Base-by-base conservation (phyloP, 1,140 invertebrate species). In the Saccostrea cuccullata region DNA sequence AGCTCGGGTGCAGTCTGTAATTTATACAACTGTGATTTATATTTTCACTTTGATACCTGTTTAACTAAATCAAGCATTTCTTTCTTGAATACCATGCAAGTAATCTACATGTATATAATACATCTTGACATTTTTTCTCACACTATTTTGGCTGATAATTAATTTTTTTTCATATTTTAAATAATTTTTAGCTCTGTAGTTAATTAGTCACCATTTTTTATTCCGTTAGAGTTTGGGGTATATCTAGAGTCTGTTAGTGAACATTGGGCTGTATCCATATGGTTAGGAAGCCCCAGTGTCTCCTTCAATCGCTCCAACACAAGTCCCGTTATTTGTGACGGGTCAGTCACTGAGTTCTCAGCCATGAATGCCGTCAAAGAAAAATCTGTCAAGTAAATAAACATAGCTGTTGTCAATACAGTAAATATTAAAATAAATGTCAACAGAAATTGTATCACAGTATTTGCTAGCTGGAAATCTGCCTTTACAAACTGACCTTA, bases 281-380 rank as follows among this genome's bases (percentile, higher is more conserved):
- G 70, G 30, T 77, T 77, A 36, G 70, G 26, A 12, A 77, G 70
- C 26, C 26, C 70, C 40, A 84, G 82, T 6, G 82, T 84, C 12
- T 84, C 82, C 82, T 84, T 84, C n/a, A 84, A 26, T 55, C 47
- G 55, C 47, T 84, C 82, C 82, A 84, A 55, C 55, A 84, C 55
- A 9, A 84, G 82, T 60, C 55, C 84, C 12, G 26, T 85, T 30
- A 85, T 64, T 30, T 85, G 55, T 26, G 84, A 58, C 2, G 40
- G 23, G 9, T 9, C 20, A 60, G 84, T 64, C 55, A 85, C 55
- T 9, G 26, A 36, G 56, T 85, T 85, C 55, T 85, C 84, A 36
- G 84, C 55, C 84, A 85, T 85, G 56, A 85, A 85, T 8, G n/a
- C 30, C 20, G 55, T 60, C 58, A 85, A n/a, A 30, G 84, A 85